Percentiles rank a stretch among this genome's conserved stretches.
phyloP scores from a whole-genome alignment of 2,113 vertebrate genomes.

The Coregonus clupeaformis region DNA sequence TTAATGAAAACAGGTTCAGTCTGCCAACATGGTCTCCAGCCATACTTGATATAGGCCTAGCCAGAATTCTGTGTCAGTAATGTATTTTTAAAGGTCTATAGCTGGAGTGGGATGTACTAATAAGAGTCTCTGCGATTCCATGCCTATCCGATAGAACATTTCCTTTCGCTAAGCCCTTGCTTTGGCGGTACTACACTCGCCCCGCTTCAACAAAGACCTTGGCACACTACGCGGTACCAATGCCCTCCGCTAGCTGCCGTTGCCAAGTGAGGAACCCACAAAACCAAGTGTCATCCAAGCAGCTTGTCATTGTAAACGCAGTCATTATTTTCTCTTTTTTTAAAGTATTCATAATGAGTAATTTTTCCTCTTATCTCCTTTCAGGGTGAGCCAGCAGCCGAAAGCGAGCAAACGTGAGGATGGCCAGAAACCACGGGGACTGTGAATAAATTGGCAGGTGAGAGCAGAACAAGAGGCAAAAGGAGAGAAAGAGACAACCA shows the following conservation, averaged over 20 bases:
- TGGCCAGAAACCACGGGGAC: conserved; percentile 55
- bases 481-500: background rate
- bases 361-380: conserved; percentile 42
- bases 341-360: conserved; percentile 24
- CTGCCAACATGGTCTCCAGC: background rate
- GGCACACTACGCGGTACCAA: conserved; percentile 6
- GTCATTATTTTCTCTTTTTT: conserved; percentile 10
- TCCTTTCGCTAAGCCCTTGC: conserved; percentile 18
- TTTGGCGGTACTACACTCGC: conserved; percentile 21
- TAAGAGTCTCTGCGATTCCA: background rate
- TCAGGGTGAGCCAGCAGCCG: conserved; percentile 50
- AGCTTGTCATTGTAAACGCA: conserved; percentile 35
- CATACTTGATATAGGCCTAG: background rate
- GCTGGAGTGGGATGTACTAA: conserved; percentile 9
- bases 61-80: background rate
- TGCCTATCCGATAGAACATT: conserved; percentile 21
- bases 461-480: conserved; percentile 18
- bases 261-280: conserved; percentile 4
- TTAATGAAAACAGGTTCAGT: background rate
- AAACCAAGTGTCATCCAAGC: conserved; percentile 22
- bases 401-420: conserved; percentile 58
- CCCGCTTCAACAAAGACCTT: conserved; percentile 17
- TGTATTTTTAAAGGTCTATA: background rate
- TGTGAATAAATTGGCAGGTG: conserved; percentile 72
- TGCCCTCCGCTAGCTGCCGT: background rate